Evolutionary conservation across 2,113 vertebrate genomes (phyloP), one percentile per base, ranked within the genome.

Genomic region (Opisthocomus hoazin): DNA sequence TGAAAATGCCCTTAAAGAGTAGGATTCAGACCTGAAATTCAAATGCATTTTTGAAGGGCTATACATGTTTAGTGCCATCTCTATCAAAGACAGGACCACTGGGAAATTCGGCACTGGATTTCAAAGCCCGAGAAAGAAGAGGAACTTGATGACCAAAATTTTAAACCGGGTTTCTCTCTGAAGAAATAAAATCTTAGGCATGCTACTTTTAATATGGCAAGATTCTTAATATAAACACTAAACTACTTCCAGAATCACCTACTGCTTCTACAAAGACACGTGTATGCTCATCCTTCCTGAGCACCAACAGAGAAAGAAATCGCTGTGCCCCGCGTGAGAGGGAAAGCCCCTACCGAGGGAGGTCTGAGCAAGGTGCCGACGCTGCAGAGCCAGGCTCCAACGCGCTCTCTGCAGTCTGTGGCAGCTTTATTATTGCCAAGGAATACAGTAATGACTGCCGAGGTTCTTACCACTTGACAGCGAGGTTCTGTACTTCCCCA

Each of bases 401-500:
- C 2, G 3, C n/a, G 3, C 53, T 5, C 51, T 26, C 76, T 39
- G 37, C 11, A 7, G 45, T 10, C 54, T 63, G 65, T 11, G 65
- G 39, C 27, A 46, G 56, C 66, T 83, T 29, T 7, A 9, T 4
- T 1, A 27, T 1, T 17, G 39, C 36, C 74, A 76, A 20, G 43
- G 41, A 65, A n/a, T 2, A 22, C 0, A 6, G 60, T 7, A 30
- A 2, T 5, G 27, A 16, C 32, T 41, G 66, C 9, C 2, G 3
- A 58, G 5, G 34, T 57, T 46, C 98, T 98, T 97, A 99, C 99
- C 99, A 99, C 97, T 99, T 99, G 69, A 99, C 99, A 5, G 99
- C 99, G 24, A 99, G 97, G 97, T 99, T 99, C 97, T 99, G 99
- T 39, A 99, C 99, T 95, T 99, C 99, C 12, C 99, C 99, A 0